phyloP scores from a whole-genome alignment of 2,113 vertebrate species.

The Ursus arctos region DNA sequence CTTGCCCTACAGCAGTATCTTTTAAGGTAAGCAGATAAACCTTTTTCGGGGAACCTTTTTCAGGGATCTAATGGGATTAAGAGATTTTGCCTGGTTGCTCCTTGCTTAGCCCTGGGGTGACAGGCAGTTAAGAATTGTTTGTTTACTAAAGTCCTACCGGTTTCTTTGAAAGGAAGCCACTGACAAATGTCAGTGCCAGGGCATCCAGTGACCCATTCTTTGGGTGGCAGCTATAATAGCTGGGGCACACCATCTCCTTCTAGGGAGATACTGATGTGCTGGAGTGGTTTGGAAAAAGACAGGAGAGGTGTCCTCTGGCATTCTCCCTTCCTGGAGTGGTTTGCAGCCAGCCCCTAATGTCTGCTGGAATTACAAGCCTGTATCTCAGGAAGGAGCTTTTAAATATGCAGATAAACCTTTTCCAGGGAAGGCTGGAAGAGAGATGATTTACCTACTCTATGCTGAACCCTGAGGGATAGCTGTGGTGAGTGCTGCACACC shows the following conservation, averaged over 20 bases:
- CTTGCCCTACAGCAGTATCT: background rate
- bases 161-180: background rate
- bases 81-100: background rate
- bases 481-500: background rate
- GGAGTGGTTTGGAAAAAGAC: background rate
- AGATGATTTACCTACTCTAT: background rate
- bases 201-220: background rate
- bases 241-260: background rate
- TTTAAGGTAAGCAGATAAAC: background rate
- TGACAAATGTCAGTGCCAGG: background rate
- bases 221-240: background rate
- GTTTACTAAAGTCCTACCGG: background rate
- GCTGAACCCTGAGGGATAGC: background rate
- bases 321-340: background rate
- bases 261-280: background rate
- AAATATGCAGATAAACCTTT: background rate
- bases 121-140: background rate
- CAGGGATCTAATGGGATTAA: background rate
- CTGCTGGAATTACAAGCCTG: background rate
- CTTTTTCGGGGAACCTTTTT: background rate
- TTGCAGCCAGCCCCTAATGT: background rate
- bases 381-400: background rate
- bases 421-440: background rate
- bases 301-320: background rate
- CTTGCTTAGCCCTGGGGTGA: background rate